Percentiles rank a stretch among this genome's conserved stretches.
phyloP scores from a whole-genome alignment of 1,140 invertebrate genomes.

The Orchestia grillus region DNA sequence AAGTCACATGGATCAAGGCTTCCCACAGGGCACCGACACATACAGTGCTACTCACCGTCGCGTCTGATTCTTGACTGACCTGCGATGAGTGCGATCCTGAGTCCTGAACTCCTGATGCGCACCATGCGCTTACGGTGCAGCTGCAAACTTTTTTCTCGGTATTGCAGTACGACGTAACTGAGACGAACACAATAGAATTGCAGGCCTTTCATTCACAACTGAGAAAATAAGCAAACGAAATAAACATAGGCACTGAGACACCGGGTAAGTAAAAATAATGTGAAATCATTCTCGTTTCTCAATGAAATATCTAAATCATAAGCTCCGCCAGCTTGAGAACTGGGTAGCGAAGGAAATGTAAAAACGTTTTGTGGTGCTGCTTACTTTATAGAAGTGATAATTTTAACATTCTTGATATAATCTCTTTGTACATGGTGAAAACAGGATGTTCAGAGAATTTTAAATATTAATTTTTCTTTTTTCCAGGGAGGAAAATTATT shows the following conservation, averaged over 20 bases:
- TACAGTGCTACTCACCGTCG: not conserved
- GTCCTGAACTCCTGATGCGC: not conserved
- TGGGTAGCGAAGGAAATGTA: too few species aligned
- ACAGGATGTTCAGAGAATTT: too few species aligned
- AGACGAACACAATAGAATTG: not conserved
- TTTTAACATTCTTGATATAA: too few species aligned
- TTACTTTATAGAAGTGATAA: too few species aligned
- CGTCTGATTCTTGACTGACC: not conserved
- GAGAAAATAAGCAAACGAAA: not conserved
- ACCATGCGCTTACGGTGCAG: too few species aligned
- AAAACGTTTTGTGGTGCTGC: too few species aligned
- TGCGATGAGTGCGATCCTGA: not conserved
- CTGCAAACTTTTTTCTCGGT: not conserved
- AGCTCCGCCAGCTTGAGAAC: too few species aligned
- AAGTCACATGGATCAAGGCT: not conserved
- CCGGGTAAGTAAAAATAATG: not conserved
- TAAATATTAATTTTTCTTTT: too few species aligned
- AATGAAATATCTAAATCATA: too few species aligned
- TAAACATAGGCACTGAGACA: not conserved
- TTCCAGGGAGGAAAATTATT: too few species aligned
- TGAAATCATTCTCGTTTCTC: too few species aligned
- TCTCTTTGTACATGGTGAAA: too few species aligned
- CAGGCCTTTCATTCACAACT: not conserved
- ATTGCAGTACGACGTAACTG: not conserved
- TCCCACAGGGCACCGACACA: not conserved